Evolutionary conservation across 2,888 invertebrate species (phyloP), one percentile per base, ranked within the genome.

Genomic region (Scaptomyza flava): DNA sequence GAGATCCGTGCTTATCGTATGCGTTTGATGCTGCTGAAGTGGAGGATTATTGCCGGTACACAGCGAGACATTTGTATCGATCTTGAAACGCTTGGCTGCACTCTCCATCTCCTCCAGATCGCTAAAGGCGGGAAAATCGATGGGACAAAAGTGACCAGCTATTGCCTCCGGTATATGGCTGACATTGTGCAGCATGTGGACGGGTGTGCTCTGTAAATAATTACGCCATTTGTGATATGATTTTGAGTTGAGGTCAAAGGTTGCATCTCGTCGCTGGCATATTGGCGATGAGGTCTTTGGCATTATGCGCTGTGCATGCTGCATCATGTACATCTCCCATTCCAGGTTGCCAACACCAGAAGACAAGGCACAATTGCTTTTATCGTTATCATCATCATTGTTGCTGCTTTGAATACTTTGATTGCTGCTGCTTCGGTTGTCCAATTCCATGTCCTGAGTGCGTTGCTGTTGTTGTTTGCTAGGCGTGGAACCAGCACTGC

Each of bases 291-390:
- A 91, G 12, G 89, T 91, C 59, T 90, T 91, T 4, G 88, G 83
- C 87, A 91, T 91, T 0, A 91, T 68, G 23, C 79, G 71, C 27
- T 68, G 80, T 1, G 89, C 73, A n/a, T 71, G 78, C 43, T 80
- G 79, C 86, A 91, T 88, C 91, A 91, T 91, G 47, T 86, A 87
- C 87, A 91, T 90, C 74, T 91, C 91, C 91, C 91, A 91, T 68
- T 91, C 87, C n/a, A 91, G 74, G 54, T 91, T 81, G 41, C 86
- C 73, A 34, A 67, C 69, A 1, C 63, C 48, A 0, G 61, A 66
- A 5, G 48, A 38, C 34, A 50, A 6, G 0, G 58, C 57, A 5
- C 6, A 27, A n/a, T 11, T 12, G 48, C 14, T 11, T 38, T 20
- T 43, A 17, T 33, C 31, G 20, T 3, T 27, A 1, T 17, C 4